A percentile compares a stretch with the other conserved stretches of the same genome.
phyloP scores from a whole-genome alignment of 2,888 invertebrate species.

The Amphipyra tragopoginis region DNA sequence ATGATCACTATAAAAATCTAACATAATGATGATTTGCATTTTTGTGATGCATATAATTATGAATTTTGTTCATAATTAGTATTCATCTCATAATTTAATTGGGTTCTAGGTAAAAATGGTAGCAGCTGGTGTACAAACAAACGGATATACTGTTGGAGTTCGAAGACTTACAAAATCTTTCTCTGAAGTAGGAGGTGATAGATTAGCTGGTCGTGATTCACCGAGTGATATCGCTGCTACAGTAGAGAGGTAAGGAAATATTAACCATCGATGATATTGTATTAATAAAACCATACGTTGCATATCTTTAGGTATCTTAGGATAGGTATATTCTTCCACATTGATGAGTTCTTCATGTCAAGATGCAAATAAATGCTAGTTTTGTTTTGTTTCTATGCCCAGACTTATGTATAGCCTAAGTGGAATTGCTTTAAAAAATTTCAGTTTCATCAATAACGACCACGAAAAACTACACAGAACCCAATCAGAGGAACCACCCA shows the following conservation, averaged over 20 bases:
- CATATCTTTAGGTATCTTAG: too few species aligned
- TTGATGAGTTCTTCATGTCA: too few species aligned
- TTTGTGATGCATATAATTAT: too few species aligned
- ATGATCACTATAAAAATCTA: too few species aligned
- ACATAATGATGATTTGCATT: too few species aligned
- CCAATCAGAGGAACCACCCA: conserved; percentile 95
- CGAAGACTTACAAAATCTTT: conserved; percentile 95
- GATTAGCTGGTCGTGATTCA: conserved; percentile 75
- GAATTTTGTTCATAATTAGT: too few species aligned
- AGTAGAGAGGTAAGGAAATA: conserved; percentile 75
- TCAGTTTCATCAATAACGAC: conserved; percentile 85
- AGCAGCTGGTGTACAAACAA: conserved; percentile 97
- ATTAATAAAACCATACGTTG: too few species aligned
- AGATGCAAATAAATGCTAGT: too few species aligned
- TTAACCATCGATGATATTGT: too few species aligned
- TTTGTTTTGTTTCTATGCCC: neutral
- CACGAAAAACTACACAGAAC: conserved; percentile 95
- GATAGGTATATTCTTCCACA: too few species aligned
- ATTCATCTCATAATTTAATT: neutral
- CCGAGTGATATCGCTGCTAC: conserved; percentile 74
- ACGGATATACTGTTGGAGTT: conserved; percentile 91
- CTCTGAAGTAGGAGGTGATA: conserved; percentile 92
- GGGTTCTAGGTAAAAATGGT: conserved; percentile 93
- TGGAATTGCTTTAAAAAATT: conserved; percentile 3
- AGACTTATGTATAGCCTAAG: neutral